A percentile compares a stretch with the other conserved stretches of the same genome.
These are phyloP conservation scores for Drosophila affinis DNA, from an alignment of 2,888 invertebrate species.

Conservation along the genomic window DNA sequence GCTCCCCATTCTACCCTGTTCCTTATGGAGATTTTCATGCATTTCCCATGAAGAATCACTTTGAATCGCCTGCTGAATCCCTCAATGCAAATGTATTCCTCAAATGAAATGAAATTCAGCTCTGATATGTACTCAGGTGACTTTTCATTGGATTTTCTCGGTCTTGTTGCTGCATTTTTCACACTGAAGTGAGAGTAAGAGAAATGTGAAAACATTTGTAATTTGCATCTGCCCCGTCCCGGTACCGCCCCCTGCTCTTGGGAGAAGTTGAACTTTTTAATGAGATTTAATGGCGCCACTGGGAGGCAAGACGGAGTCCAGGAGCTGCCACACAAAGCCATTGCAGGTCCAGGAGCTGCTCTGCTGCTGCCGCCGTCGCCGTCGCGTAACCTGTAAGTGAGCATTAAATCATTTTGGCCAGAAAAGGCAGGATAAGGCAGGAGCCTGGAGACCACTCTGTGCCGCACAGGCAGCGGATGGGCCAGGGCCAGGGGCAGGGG, in stretches of 20 bases:
- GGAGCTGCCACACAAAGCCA: slow-evolving; percentile 5
- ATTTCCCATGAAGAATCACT: slow-evolving; percentile 52
- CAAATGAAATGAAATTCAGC: slow-evolving; percentile 10
- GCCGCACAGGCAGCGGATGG: too few relatives aligned
- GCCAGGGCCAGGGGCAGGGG: too few relatives aligned
- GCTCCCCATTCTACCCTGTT: slow-evolving; percentile 7
- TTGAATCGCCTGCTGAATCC: neutral
- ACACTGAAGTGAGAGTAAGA: slow-evolving; percentile 17
- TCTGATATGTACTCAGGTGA: slow-evolving; percentile 44
- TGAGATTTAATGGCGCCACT: slow-evolving; percentile 76
- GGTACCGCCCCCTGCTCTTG: neutral
- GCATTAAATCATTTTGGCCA: slow-evolving; percentile 69
- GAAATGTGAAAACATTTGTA: slow-evolving; percentile 65
- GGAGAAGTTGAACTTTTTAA: slow-evolving; percentile 68
- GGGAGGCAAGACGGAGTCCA: slow-evolving; percentile 49
- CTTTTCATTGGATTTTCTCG: slow-evolving; percentile 35
- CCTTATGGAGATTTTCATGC: slow-evolving; percentile 57
- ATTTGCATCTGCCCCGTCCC: slow-evolving; percentile 57
- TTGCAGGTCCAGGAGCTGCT: slow-evolving; percentile 6
- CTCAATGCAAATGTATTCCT: slow-evolving; percentile 11
- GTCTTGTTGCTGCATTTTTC: slow-evolving; percentile 44
- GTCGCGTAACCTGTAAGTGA: slow-evolving; percentile 62
- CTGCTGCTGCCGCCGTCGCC: neutral
- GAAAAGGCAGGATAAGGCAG: slow-evolving; percentile 63
- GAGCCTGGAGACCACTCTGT: slow-evolving; percentile 19